A percentile compares a stretch with the other conserved stretches of the same genome.
Evolutionary conservation across 1,140 invertebrate genomes (phyloP).

Genomic region (Platorchestia sp.): DNA sequence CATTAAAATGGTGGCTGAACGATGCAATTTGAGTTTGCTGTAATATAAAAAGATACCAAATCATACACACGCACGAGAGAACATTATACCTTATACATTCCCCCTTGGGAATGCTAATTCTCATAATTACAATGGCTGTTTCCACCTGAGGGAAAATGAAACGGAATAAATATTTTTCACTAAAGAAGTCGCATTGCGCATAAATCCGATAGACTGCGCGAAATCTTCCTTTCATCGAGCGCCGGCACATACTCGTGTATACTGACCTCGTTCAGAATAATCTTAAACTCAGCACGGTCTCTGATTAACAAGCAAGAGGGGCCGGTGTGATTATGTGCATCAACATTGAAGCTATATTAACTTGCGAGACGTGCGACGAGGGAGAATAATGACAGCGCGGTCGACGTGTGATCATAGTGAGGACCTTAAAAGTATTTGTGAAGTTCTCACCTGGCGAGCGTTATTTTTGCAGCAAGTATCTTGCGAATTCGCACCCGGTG

Average conservation of each 20-base stretch:
- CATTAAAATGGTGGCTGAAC: too few relatives aligned
- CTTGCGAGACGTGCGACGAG: neutral
- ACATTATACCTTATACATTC: too few relatives aligned
- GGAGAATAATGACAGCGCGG: neutral
- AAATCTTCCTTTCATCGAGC: neutral
- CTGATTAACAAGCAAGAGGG: neutral
- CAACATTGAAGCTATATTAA: neutral
- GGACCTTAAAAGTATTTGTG: neutral
- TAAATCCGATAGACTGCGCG: neutral
- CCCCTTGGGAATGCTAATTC: too few relatives aligned
- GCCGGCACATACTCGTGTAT: neutral
- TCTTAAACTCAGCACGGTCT: neutral
- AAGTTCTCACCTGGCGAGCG: neutral
- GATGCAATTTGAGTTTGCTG: too few relatives aligned
- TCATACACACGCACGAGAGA: too few relatives aligned
- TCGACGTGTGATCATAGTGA: neutral
- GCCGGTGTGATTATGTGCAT: neutral
- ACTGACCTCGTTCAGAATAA: neutral
- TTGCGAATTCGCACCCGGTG: constrained; percentile 12
- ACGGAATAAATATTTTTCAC: neutral
- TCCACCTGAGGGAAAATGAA: too few relatives aligned
- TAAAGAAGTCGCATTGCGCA: neutral
- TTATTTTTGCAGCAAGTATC: neutral
- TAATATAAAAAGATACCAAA: too few relatives aligned
- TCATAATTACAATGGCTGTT: too few relatives aligned